Base-by-base conservation (phyloP, 1,140 invertebrate genomes). In the Pogonomyrmex barbatus region DNA sequence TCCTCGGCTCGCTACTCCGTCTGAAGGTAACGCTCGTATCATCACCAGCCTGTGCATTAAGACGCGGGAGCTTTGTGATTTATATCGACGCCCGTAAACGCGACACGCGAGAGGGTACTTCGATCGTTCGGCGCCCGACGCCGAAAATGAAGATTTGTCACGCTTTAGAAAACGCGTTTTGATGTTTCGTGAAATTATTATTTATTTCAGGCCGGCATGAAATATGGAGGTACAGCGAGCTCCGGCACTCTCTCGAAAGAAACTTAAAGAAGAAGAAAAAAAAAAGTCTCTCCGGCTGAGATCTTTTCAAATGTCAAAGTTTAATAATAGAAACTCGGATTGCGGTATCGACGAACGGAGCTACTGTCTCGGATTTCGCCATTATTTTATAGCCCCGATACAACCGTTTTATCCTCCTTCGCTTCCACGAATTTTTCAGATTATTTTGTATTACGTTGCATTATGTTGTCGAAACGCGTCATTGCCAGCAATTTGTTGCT, bases 401-500 rank as follows among this genome's bases (percentile, higher is more conserved):
- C 47, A 30, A 33, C 12, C 47, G 47, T 73, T 60, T 58, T 33
- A 30, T 73, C 52, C 36, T 47, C 42, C 60, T 73, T 56, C 54
- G 10, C 79, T 73, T 82, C 54, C 54, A 45, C 42, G 42, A 82
- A 82, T 68, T 60, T 71, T 73, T 60, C 5, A 60, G 67, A 82
- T 82, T 73, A 73, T 79, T 79, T 79, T 14, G 58, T 50, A 78
- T 42, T 65, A 65, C 76, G 62, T 67, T 50, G 33, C 76, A 65
- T 82, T 60, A 82, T 10, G 42, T 73, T 33, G 68, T 82, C 54
- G 79, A 82, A 82, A 82, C 67, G 54, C 79, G 73, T 82, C 67
- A 82, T 82, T 82, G 79, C 52, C 54, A 67, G 42, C 78, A 82
- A 82, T 85, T 84, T 85, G 58, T 56, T 56, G 58, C 60, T 47